Evolutionary conservation across 2,888 invertebrate genomes (phyloP), one percentile per base, ranked within the genome.

Genomic region (Notocelia uddmanniana): DNA sequence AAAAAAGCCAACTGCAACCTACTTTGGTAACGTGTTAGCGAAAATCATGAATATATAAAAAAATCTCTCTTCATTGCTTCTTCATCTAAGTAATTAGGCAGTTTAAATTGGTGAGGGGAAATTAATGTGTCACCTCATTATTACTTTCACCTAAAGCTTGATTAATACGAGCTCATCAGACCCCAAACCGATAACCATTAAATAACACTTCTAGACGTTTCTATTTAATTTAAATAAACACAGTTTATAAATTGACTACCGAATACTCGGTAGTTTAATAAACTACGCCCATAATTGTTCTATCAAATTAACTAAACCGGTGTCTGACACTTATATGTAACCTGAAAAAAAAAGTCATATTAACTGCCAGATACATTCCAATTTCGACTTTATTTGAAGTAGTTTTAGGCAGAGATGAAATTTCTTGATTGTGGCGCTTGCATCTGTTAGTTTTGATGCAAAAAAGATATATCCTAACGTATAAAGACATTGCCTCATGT

Each of bases 231-330:
- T 52, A 37, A 64, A 64, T 52, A 37, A 64, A 64, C 64, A 54
- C 52, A 37, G 52, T 64, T 37, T 21, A 52, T 21, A 64, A 54
- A 64, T 54, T 37, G 64, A 64, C 64, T 64, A 64, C 64, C 52
- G 64, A 23, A 64, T 64, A 11, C 52, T 63, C 34, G 13, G 63
- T 63, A 50, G 52, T 64, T 64, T 52, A 23, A 64, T 64, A 64
- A 64, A 64, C 64, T 52, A 41, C 23, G 11, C 1, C 37, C 37
- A 54, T 64, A 52, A 64, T 64, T 64, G 52, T 64, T 50, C 63
- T 37, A 50, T 64, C 52, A 37, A 64, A 64, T 64, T 64, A 64
- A 64, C 5, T 21, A 64, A 52, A 64, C 63, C 34, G 13, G 52
- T 64, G 52, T 52, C 52, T 19, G n/a, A 54, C 52, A 64, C 10